phyloP scores from a whole-genome alignment of 1,140 invertebrate species.

The Triops cancriformis region DNA sequence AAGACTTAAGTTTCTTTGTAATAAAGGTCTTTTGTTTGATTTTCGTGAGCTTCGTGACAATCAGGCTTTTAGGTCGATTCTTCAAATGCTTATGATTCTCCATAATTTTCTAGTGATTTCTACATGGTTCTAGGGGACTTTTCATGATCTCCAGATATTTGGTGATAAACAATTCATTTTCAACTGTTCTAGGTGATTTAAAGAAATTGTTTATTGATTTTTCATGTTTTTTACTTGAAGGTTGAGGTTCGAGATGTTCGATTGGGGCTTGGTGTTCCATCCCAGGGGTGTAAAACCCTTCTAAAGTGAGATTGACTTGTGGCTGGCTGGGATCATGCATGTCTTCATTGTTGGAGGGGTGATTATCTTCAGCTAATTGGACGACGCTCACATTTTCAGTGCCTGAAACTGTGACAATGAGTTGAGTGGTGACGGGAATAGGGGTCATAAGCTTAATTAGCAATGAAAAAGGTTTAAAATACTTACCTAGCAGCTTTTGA shows the following conservation, averaged over 20 bases:
- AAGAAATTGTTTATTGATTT: slow-evolving; percentile 23
- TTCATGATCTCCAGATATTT: too few relatives aligned
- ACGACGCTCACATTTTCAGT: slow-evolving; percentile 12
- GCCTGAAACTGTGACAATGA: slow-evolving; percentile 10
- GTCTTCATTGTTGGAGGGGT: slow-evolving; percentile 34
- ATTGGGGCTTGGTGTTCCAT: slow-evolving; percentile 20
- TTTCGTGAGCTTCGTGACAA: too few relatives aligned
- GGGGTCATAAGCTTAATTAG: neutral
- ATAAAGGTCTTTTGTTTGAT: too few relatives aligned
- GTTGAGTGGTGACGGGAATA: neutral
- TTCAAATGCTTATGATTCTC: too few relatives aligned
- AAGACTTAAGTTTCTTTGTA: too few relatives aligned
- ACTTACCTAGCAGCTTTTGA: slow-evolving; percentile 57
- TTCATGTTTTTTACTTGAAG: slow-evolving; percentile 14
- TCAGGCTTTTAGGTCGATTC: too few relatives aligned
- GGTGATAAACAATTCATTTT: too few relatives aligned
- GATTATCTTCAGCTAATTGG: neutral
- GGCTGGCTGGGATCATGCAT: slow-evolving; percentile 28
- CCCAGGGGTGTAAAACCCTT: slow-evolving; percentile 29
- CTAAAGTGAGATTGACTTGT: slow-evolving; percentile 31
- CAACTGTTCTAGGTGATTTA: too few relatives aligned
- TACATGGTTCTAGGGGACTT: too few relatives aligned
- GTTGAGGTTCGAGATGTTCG: neutral
- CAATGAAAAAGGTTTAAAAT: neutral
- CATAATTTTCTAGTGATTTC: too few relatives aligned